Conservation (phyloP, 2,797 vertebrate genomes). For the Enteromius trimaculatus region DNA sequence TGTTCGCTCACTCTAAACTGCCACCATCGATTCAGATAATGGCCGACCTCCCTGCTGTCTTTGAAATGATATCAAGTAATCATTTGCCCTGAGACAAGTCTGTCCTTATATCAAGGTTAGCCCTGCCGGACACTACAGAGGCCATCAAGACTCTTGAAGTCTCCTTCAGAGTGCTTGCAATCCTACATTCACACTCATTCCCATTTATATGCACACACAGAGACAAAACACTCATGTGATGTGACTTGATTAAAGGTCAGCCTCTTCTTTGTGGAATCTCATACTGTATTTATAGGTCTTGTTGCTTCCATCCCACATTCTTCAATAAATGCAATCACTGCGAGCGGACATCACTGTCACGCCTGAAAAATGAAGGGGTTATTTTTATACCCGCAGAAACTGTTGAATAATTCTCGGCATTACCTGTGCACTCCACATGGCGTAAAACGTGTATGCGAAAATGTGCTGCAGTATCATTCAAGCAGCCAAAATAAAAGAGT, state of each 20-base stretch:
- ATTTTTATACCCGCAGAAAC: slow-evolving; percentile 30
- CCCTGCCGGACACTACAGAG: slow-evolving; percentile 34
- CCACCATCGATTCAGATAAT: slow-evolving; percentile 67
- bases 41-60: slow-evolving; percentile 46
- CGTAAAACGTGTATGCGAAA: neutral
- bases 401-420: slow-evolving; percentile 34
- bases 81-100: slow-evolving; percentile 51
- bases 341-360: neutral
- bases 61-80: slow-evolving; percentile 52
- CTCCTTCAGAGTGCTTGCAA: slow-evolving; percentile 8
- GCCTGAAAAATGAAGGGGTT: slow-evolving; percentile 8
- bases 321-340: slow-evolving; percentile 38
- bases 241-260: slow-evolving; percentile 51
- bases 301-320: slow-evolving; percentile 34
- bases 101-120: slow-evolving; percentile 56
- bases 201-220: slow-evolving; percentile 20
- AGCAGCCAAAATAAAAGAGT: neutral
- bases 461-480: slow-evolving; percentile 4
- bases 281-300: slow-evolving; percentile 12
- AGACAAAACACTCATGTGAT: slow-evolving; percentile 35
- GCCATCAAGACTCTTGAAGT: slow-evolving; percentile 35
- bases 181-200: slow-evolving; percentile 8
- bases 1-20: slow-evolving; percentile 60
- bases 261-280: slow-evolving; percentile 38
- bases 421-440: slow-evolving; percentile 35